phyloP scores from a whole-genome alignment of 1,140 invertebrate genomes.

The Chlorops oryzae region DNA sequence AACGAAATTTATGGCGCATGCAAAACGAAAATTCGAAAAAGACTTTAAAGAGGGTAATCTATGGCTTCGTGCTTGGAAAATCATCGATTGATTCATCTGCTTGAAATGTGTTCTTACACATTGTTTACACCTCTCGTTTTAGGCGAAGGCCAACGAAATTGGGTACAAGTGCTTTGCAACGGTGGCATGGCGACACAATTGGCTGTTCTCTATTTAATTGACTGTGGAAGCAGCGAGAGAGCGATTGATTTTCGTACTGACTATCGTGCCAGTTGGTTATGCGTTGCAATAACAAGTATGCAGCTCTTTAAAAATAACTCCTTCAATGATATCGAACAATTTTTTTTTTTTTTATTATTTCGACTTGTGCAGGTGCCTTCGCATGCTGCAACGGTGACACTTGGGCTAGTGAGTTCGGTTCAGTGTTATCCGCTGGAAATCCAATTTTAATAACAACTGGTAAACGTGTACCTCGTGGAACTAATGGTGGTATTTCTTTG shows the following conservation, averaged over 20 bases:
- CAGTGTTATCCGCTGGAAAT: constrained; percentile 61
- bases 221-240: constrained; percentile 70
- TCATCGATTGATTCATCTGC: too few relatives aligned
- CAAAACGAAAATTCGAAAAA: constrained; percentile 69
- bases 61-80: background rate
- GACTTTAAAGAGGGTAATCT: constrained; percentile 76
- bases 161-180: constrained; percentile 88
- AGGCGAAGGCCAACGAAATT: constrained; percentile 71
- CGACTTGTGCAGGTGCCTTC: constrained; percentile 67
- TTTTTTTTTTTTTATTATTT: background rate
- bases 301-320: background rate
- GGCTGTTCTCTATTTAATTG: constrained; percentile 72
- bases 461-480: constrained; percentile 72
- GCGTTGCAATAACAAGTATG: constrained; percentile 68
- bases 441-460: constrained; percentile 73
- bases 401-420: constrained; percentile 84
- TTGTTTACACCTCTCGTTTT: constrained; percentile 10
- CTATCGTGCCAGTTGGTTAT: constrained; percentile 76
- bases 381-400: constrained; percentile 85
- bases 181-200: constrained; percentile 76
- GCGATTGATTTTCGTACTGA: constrained; percentile 72
- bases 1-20: constrained; percentile 66
- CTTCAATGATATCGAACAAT: background rate
- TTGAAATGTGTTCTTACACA: background rate
- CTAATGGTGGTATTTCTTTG: constrained; percentile 74